phyloP scores from a whole-genome alignment of 2,888 invertebrate genomes.

The Arge pagana region DNA sequence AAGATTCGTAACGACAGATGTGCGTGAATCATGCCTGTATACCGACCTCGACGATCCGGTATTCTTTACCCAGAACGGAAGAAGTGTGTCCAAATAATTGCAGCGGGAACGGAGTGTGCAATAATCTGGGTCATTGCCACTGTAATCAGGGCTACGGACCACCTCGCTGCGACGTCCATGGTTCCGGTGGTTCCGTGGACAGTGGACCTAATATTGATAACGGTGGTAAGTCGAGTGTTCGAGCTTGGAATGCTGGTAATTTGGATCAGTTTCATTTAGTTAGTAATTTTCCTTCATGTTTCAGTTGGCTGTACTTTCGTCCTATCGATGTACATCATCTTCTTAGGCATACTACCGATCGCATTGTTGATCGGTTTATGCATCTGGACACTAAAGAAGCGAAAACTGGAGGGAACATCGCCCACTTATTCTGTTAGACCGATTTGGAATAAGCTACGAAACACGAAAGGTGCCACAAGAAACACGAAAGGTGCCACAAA shows the following conservation, averaged over 20 bases:
- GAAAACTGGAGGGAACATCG: conserved; percentile 59
- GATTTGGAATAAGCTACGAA: conserved; percentile 44
- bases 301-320: conserved; percentile 77
- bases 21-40: conserved; percentile 89
- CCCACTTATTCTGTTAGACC: conserved; percentile 61
- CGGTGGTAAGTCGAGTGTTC: conserved; percentile 68
- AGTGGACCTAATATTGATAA: conserved; percentile 90
- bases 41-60: conserved; percentile 68
- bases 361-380: conserved; percentile 70
- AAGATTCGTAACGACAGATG: conserved; percentile 78
- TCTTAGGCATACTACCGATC: conserved; percentile 82
- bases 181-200: conserved; percentile 87
- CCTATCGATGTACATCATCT: conserved; percentile 83
- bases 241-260: conserved; percentile 1
- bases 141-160: conserved; percentile 90
- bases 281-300: no score
- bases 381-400: conserved; percentile 75
- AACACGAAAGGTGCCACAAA: no score
- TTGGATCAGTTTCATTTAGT: no score
- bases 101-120: conserved; percentile 86
- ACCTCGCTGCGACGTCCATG: conserved; percentile 82
- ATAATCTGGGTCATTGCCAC: conserved; percentile 90
- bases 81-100: conserved; percentile 78
- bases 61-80: conserved; percentile 58
- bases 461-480: no score